Evolutionary conservation across 2,113 vertebrate species (phyloP).

Genomic region (Poeciliopsis occidentalis): DNA sequence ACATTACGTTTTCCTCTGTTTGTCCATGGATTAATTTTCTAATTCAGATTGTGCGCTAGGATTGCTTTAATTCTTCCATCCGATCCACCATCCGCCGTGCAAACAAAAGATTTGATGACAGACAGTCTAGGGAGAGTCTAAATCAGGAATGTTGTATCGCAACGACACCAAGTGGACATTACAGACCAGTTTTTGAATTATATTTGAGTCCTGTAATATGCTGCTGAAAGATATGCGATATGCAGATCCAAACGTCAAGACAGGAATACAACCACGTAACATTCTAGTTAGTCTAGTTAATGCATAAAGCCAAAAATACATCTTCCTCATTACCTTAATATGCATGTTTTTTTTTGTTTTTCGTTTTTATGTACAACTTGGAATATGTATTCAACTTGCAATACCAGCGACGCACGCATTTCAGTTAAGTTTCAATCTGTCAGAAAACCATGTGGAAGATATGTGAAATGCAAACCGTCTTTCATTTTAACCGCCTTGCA

Average conservation of each 20-base stretch:
- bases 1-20: background rate
- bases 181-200: background rate
- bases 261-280: no score
- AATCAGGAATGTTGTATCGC: background rate
- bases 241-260: no score
- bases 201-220: background rate
- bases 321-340: background rate
- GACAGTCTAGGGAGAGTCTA: background rate
- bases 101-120: background rate
- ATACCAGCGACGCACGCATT: background rate
- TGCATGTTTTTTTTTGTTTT: background rate
- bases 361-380: background rate
- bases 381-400: background rate
- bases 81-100: background rate
- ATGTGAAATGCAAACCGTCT: background rate
- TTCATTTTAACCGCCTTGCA: background rate
- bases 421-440: background rate
- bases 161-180: constrained; percentile 3
- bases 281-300: no score
- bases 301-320: background rate
- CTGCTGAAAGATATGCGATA: background rate
- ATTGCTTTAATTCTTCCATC: background rate
- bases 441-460: background rate
- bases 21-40: background rate
- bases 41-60: background rate